phyloP scores from a whole-genome alignment of 37 sponge, comb jelly and placozoan species.

The Chondrilla cf. caribensis region DNA sequence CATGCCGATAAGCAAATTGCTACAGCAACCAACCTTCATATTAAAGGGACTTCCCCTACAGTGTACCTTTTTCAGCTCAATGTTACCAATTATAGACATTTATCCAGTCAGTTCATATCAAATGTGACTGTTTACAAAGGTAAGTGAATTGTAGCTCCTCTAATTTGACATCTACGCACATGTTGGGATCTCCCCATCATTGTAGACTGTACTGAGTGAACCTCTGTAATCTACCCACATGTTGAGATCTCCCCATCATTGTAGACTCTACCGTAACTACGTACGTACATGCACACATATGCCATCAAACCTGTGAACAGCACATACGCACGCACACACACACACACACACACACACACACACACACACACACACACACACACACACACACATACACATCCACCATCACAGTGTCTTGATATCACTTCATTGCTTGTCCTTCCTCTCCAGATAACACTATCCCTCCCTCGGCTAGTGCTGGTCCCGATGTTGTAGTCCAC shows the following conservation, averaged over 20 bases:
- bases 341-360: too few relatives aligned
- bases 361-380: too few relatives aligned
- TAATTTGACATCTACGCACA: neutral
- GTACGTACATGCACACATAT: too few relatives aligned
- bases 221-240: too few relatives aligned
- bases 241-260: too few relatives aligned
- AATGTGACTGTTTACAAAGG: slow-evolving; percentile 24
- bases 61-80: slow-evolving; percentile 56
- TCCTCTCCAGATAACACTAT: neutral
- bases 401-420: too few relatives aligned
- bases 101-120: slow-evolving; percentile 26
- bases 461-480: slow-evolving; percentile 37
- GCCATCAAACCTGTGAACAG: too few relatives aligned
- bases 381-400: too few relatives aligned
- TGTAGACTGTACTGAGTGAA: too few relatives aligned
- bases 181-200: neutral
- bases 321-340: too few relatives aligned
- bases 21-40: slow-evolving; percentile 46
- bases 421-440: neutral
- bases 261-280: too few relatives aligned
- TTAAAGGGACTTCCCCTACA: slow-evolving; percentile 55
- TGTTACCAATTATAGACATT: slow-evolving; percentile 48
- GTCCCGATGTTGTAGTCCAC: slow-evolving; percentile 49
- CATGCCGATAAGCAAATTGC: slow-evolving; percentile 8
- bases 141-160: slow-evolving; percentile 22